Conservation (phyloP, 1,140 invertebrate species). For the Meteorus sp. region DNA sequence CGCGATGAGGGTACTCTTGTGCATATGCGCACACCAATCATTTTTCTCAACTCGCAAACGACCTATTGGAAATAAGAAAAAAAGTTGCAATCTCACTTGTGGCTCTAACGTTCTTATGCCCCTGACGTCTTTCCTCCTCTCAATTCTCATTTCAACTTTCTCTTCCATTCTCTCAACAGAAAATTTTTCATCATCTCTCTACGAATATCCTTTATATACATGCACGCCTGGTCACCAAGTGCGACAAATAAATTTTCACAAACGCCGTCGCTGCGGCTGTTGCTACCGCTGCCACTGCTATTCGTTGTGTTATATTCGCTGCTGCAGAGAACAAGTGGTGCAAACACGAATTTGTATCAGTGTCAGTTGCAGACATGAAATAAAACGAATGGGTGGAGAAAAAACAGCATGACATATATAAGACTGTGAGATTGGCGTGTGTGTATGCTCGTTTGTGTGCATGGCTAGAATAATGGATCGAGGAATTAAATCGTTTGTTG, state of each 20-base stretch:
- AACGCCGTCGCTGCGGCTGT: neutral
- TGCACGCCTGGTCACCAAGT: neutral
- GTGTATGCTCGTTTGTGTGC: no score
- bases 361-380: neutral
- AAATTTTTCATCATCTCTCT: conserved; percentile 12
- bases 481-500: conserved; percentile 34
- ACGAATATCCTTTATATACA: conserved; percentile 2
- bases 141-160: neutral
- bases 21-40: conserved; percentile 15
- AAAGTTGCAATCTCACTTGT: conserved; percentile 4
- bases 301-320: no score
- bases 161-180: neutral
- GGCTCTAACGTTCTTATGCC: neutral
- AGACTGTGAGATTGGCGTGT: no score
- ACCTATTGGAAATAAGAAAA: conserved; percentile 16
- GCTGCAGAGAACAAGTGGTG: conserved; percentile 3
- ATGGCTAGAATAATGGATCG: conserved; percentile 8
- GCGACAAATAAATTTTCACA: conserved; percentile 14
- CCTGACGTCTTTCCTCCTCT: neutral
- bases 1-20: conserved; percentile 19
- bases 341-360: neutral
- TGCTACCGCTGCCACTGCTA: no score
- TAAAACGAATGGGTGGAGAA: no score
- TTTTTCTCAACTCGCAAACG: conserved; percentile 14
- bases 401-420: no score